A percentile compares a stretch with the other conserved stretches of the same genome.
phyloP scores from a whole-genome alignment of 2,113 vertebrate genomes.

The Nyctibius bracteatus region DNA sequence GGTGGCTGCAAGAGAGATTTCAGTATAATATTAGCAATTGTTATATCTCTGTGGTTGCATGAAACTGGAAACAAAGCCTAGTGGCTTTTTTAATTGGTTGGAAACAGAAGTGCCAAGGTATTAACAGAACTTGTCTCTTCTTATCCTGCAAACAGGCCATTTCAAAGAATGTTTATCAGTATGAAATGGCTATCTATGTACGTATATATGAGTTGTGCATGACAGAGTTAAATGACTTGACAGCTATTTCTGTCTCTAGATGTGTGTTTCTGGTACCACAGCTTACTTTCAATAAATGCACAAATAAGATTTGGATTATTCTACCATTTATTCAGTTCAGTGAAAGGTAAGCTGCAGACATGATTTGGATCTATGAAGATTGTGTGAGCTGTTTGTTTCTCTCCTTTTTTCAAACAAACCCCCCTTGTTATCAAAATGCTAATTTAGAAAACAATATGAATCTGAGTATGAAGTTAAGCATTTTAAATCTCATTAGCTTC shows the following conservation, averaged over 20 bases:
- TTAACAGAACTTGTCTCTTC: neutral
- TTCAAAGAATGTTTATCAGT: neutral
- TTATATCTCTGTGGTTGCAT: neutral
- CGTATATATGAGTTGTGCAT: neutral
- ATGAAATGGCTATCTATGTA: neutral
- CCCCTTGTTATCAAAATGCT: neutral
- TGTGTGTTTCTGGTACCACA: neutral
- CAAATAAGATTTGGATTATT: neutral
- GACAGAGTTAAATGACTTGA: neutral
- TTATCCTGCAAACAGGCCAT: neutral
- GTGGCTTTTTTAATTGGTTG: neutral
- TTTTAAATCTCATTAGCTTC: neutral
- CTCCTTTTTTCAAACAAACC: neutral
- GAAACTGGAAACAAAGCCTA: neutral
- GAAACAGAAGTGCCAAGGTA: neutral
- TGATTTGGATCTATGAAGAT: neutral
- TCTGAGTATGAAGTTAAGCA: neutral
- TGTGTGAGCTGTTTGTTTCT: neutral
- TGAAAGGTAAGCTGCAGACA: neutral
- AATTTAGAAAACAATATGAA: neutral
- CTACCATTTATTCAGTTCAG: neutral
- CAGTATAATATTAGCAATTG: neutral
- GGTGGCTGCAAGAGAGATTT: neutral
- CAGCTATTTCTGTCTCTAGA: neutral
- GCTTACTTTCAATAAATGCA: neutral